These are phyloP conservation scores for Netelia inedita DNA, from an alignment of 2,888 invertebrate species.

Conservation along the genomic window DNA sequence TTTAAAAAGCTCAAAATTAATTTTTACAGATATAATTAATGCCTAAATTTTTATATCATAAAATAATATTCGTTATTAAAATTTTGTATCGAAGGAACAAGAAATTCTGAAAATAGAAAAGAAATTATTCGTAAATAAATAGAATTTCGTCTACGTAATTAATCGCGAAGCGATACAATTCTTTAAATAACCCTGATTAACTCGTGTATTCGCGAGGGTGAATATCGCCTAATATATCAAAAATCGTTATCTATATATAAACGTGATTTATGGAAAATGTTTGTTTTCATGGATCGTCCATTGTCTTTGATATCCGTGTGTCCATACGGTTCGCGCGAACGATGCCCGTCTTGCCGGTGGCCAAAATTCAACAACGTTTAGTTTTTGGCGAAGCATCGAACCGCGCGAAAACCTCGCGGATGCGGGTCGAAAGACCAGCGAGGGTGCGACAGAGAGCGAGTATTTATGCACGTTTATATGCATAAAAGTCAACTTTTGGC, in stretches of 20 bases:
- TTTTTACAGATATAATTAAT: background rate
- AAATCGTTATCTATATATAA: background rate
- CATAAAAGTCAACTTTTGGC: constrained; percentile 58
- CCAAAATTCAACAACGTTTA: constrained; percentile 53
- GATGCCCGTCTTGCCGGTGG: constrained; percentile 23
- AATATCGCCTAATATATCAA: too few relatives aligned
- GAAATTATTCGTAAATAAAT: too few relatives aligned
- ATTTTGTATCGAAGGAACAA: too few relatives aligned
- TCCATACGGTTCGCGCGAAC: constrained; percentile 21
- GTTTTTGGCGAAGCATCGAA: constrained; percentile 50
- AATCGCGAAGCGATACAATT: too few relatives aligned
- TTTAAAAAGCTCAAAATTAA: background rate
- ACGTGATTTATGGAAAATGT: background rate
- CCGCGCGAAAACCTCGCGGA: constrained; percentile 38
- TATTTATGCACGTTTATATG: constrained; percentile 28
- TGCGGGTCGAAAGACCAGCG: background rate
- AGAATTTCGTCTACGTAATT: too few relatives aligned
- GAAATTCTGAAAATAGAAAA: background rate
- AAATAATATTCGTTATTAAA: too few relatives aligned
- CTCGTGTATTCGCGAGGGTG: too few relatives aligned
- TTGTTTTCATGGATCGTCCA: constrained; percentile 23
- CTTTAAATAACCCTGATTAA: too few relatives aligned
- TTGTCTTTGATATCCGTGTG: constrained; percentile 50
- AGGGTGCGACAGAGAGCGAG: constrained; percentile 8
- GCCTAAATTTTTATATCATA: background rate